Evolutionary conservation across 2,888 invertebrate genomes (phyloP).

Genomic region (Lapara coniferarum): DNA sequence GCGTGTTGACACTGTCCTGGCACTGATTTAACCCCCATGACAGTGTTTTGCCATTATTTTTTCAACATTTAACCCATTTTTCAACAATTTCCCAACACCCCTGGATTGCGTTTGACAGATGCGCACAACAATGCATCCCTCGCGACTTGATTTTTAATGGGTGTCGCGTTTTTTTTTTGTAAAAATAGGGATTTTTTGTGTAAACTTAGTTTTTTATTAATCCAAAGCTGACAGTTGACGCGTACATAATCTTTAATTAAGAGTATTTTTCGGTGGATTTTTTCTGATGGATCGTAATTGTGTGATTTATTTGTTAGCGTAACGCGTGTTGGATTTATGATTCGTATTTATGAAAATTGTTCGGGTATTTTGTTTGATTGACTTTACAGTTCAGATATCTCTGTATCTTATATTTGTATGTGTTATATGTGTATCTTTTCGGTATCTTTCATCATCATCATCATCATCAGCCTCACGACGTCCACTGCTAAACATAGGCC

Average conservation of each 20-base stretch:
- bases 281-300: constrained; percentile 60
- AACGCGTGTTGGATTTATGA: neutral
- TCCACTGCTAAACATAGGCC: too few species aligned
- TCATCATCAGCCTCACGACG: too few species aligned
- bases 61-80: constrained; percentile 80
- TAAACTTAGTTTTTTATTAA: constrained; percentile 59
- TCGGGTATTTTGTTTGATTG: too few species aligned
- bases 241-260: constrained; percentile 83
- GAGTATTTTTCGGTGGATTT: constrained; percentile 69
- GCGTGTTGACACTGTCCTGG: constrained; percentile 39
- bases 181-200: constrained; percentile 61
- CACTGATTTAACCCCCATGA: constrained; percentile 58
- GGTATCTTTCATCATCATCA: too few species aligned
- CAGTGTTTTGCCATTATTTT: constrained; percentile 69
- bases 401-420: too few species aligned
- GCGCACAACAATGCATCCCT: constrained; percentile 66
- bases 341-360: neutral
- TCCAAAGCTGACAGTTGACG: constrained; percentile 83
- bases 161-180: constrained; percentile 64
- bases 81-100: constrained; percentile 74
- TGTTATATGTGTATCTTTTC: too few species aligned
- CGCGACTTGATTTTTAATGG: constrained; percentile 72
- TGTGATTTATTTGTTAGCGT: constrained; percentile 68
- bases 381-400: too few species aligned
- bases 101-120: constrained; percentile 73